phyloP scores from a whole-genome alignment of 2,888 invertebrate genomes.

The Cheilosia vernalis region DNA sequence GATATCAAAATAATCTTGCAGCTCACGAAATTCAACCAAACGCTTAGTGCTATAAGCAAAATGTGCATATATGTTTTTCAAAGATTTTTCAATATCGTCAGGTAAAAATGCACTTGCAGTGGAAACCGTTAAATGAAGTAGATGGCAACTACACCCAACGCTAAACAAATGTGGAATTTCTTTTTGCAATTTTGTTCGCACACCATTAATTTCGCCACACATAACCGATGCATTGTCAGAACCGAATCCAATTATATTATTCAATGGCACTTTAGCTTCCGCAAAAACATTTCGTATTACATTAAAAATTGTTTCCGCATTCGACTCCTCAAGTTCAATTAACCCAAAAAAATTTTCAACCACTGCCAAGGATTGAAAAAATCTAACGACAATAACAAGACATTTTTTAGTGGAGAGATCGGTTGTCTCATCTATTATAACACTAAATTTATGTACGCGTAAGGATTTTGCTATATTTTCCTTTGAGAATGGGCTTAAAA shows the following conservation, averaged over 20 bases:
- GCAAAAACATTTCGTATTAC: conserved; percentile 14
- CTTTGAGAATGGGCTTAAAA: conserved; percentile 5
- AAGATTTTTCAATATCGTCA: background rate
- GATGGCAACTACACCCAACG: conserved; percentile 15
- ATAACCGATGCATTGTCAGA: conserved; percentile 23
- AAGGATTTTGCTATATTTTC: conserved; percentile 2
- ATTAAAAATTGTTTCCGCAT: conserved; percentile 1
- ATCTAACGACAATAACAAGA: conserved; percentile 9
- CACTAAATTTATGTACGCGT: conserved; percentile 9
- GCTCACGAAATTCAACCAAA: conserved; percentile 11
- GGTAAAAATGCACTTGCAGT: conserved; percentile 19
- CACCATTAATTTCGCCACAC: conserved; percentile 32
- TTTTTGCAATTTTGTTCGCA: conserved; percentile 12
- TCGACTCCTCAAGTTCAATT: conserved; percentile 12
- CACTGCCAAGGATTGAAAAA: conserved; percentile 12
- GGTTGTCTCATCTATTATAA: conserved; percentile 21
- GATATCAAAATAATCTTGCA: conserved; percentile 16
- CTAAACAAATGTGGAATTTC: conserved; percentile 1
- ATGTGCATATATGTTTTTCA: conserved; percentile 1
- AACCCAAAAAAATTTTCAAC: conserved; percentile 11
- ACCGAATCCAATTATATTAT: conserved; percentile 13
- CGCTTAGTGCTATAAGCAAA: conserved; percentile 17
- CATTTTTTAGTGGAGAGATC: conserved; percentile 22
- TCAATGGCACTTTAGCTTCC: conserved; percentile 6
- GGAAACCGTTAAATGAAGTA: conserved; percentile 15